These are phyloP conservation scores for Dimorphilus gyrociliatus DNA, from an alignment of 2,888 invertebrate genomes.

Conservation along the genomic window DNA sequence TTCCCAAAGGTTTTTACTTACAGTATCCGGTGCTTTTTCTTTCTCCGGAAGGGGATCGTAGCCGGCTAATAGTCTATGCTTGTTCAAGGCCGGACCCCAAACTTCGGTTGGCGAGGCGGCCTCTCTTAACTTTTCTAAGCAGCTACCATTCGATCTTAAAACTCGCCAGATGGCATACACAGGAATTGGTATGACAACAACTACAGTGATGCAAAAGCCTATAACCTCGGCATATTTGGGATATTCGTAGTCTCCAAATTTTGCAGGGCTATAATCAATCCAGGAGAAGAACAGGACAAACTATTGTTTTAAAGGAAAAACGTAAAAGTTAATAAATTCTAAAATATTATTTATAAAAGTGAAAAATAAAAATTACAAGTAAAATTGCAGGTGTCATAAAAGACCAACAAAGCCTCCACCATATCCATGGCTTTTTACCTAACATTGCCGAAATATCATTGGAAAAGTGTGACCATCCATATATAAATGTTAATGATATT, in stretches of 20 bases:
- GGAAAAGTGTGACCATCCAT: conserved; percentile 40
- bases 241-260: conserved; percentile 25
- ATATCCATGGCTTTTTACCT: conserved; percentile 11
- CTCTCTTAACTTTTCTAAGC: too few species aligned
- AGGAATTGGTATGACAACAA: conserved; percentile 28
- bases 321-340: not conserved
- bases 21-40: too few species aligned
- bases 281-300: conserved; percentile 14
- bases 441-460: conserved; percentile 22
- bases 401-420: conserved; percentile 5
- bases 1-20: too few species aligned
- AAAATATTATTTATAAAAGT: not conserved
- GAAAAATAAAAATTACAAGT: not conserved
- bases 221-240: conserved; percentile 15
- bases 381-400: not conserved
- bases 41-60: too few species aligned
- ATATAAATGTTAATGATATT: conserved; percentile 52
- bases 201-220: conserved; percentile 21
- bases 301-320: conserved; percentile 8
- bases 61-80: conserved; percentile 20
- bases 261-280: conserved; percentile 18
- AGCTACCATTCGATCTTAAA: too few species aligned
- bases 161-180: conserved; percentile 19
- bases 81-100: conserved; percentile 30
- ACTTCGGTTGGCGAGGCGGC: conserved; percentile 19